Evolutionary conservation across 2,113 vertebrate species (phyloP).

Genomic region (Scomber japonicus): DNA sequence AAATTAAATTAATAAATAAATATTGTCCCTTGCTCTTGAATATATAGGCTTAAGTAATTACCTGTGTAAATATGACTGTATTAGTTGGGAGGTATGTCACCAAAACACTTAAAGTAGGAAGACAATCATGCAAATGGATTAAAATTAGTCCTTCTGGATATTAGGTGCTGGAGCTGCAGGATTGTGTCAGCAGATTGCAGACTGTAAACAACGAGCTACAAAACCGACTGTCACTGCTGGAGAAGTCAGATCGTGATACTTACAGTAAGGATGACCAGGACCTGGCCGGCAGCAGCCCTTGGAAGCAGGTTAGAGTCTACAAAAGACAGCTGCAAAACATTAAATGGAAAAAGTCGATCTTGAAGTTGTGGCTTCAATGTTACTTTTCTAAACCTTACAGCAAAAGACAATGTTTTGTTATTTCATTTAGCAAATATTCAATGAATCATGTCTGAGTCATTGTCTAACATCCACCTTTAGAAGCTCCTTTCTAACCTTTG

Average conservation of each 20-base stretch:
- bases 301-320: conserved; percentile 68
- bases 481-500: conserved; percentile 63
- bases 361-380: neutral
- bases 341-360: neutral
- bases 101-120: neutral
- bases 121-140: neutral
- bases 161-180: conserved; percentile 90
- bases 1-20: neutral
- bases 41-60: neutral
- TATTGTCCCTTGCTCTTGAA: neutral
- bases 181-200: conserved; percentile 85
- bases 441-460: conserved; percentile 44
- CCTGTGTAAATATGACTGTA: neutral
- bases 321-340: neutral
- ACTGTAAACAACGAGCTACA: conserved; percentile 85
- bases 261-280: conserved; percentile 38
- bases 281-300: conserved; percentile 4
- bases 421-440: conserved; percentile 23
- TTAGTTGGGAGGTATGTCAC: neutral
- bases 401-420: neutral
- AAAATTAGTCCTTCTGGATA: neutral
- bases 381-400: conserved; percentile 6
- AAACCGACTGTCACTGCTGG: conserved; percentile 60
- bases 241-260: conserved; percentile 43
- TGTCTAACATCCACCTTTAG: conserved; percentile 63